Evolutionary conservation across 2,888 invertebrate species (phyloP), one percentile per base, ranked within the genome.

Genomic region (Candidula unifasciata): DNA sequence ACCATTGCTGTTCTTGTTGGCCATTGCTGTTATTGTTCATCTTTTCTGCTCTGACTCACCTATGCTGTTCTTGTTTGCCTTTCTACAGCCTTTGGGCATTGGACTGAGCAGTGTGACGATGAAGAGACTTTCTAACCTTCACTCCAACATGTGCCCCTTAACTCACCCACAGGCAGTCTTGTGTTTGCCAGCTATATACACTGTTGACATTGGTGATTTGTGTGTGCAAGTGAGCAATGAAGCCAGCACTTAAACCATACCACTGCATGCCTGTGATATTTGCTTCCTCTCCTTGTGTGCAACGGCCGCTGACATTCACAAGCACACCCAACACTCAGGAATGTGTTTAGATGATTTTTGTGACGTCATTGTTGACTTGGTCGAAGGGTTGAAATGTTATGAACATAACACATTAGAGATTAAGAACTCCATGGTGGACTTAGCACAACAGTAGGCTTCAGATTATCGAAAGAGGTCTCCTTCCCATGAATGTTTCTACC

Each of bases 71-170:
- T 68, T 64, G 35, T 79, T 66, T 52, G 27, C 27, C 35, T 57
- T 80, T 74, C 60, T 74, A 27, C 95, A 97, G 97, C 96, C 89
- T 98, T 98, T 94, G 98, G 97, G 79, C 98, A 98, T 93, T 95
- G 96, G 90, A 96, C 97, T 44, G 96, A 96, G 92, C 96, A 97
- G 93, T 98, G 98, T 95, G 96, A 96, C 94, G 97, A 97, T 88
- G 93, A 92, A 73, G 91, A 92, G 87, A 93, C 92, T 37, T 93
- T 92, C 87, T 93, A 87, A 87, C 69, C 74, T 16, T 21, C 30
- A 21, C 44, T 27, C 16, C 78, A 16, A 44, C 37, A 18, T 18
- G 66, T 33, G 33, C 30, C 18, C 57, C 54, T 24, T 35, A 30
- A n/a, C 68, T 18, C 68, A 66, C 44, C 33, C 68, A 44, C 68